Evolutionary conservation across 2,113 vertebrate species (phyloP).

Genomic region (Camelus bactrianus): DNA sequence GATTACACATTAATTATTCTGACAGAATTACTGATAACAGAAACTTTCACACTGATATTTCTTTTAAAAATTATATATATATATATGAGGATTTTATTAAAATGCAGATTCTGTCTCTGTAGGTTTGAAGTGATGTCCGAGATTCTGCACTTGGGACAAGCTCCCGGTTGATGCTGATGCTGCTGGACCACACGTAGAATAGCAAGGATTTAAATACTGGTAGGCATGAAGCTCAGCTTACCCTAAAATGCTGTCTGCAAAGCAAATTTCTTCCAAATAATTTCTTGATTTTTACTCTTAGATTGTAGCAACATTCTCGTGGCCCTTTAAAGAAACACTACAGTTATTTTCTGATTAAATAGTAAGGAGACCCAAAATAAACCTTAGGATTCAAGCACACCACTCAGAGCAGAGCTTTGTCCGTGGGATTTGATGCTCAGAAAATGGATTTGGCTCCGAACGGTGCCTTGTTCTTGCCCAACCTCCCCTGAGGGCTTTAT

Average conservation of each 20-base stretch:
- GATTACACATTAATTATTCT: neutral
- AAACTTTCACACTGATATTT: neutral
- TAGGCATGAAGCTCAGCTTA: neutral
- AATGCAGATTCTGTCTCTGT: neutral
- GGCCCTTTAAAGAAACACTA: neutral
- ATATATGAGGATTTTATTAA: neutral
- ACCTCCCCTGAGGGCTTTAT: neutral
- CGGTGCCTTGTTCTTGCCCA: neutral
- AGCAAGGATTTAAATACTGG: neutral
- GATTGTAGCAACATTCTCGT: neutral
- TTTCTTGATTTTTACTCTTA: constrained; percentile 2
- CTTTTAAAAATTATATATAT: neutral
- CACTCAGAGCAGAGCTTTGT: neutral
- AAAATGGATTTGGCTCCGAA: neutral
- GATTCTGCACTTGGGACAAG: neutral
- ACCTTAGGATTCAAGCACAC: neutral
- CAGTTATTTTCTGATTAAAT: constrained; percentile 38
- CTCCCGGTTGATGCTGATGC: neutral
- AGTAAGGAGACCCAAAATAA: neutral
- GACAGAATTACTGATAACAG: neutral
- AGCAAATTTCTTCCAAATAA: neutral
- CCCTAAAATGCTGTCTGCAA: neutral
- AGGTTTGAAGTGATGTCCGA: neutral
- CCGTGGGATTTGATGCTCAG: neutral
- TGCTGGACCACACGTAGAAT: neutral